Evolutionary conservation across 2,113 vertebrate species (phyloP).

Genomic region (Condylura cristata): DNA sequence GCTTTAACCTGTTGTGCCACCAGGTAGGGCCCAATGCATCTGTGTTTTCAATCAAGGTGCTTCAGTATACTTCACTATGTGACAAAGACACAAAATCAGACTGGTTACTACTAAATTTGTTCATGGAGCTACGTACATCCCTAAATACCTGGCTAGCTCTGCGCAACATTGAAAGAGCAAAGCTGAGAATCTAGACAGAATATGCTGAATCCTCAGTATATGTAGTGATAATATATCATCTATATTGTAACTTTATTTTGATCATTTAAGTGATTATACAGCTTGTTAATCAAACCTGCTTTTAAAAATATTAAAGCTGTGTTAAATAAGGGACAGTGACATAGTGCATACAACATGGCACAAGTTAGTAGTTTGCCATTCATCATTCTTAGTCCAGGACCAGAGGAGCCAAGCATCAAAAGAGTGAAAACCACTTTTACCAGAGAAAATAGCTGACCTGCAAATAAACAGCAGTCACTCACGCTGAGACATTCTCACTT

Average conservation of each 20-base stretch:
- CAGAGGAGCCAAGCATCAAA: slow-evolving; percentile 19
- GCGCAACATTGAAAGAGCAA: neutral
- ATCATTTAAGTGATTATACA: neutral
- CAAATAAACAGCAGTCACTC: slow-evolving; percentile 46
- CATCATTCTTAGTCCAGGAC: neutral
- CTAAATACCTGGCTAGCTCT: neutral
- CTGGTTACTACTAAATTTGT: neutral
- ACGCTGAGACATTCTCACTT: slow-evolving; percentile 52
- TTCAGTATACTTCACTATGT: neutral
- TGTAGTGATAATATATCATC: neutral
- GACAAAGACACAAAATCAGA: neutral
- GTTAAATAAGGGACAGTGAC: neutral
- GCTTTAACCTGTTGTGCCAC: too few relatives aligned
- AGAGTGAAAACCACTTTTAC: slow-evolving; percentile 51
- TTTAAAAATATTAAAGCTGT: neutral
- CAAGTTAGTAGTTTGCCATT: neutral
- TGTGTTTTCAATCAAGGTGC: neutral
- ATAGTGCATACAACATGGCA: neutral
- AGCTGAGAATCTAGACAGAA: neutral
- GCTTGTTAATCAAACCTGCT: neutral
- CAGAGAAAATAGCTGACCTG: slow-evolving; percentile 51
- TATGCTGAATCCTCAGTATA: neutral
- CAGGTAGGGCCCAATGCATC: too few relatives aligned
- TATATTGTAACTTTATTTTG: neutral
- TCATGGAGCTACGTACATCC: neutral